Percentiles rank a stretch among this genome's conserved stretches.
Conservation (phyloP, 1,140 invertebrate genomes). For the Lordiphosa stackelbergi region DNA sequence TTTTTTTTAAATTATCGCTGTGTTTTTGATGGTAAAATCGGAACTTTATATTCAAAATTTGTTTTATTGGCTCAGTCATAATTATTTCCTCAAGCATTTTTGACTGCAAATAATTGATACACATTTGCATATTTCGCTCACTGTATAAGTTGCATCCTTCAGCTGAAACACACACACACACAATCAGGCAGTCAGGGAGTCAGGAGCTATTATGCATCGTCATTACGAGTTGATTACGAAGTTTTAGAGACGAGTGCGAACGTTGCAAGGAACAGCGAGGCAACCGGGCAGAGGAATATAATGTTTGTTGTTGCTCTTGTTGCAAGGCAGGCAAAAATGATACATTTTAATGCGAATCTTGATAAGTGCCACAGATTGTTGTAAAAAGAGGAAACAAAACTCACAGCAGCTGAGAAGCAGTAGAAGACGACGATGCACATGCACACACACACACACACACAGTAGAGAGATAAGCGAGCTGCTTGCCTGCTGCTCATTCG, state of each 20-base stretch:
- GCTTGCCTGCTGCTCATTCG: slow-evolving; percentile 51
- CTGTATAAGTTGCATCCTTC: slow-evolving; percentile 40
- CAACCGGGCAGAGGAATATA: slow-evolving; percentile 4
- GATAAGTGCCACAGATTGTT: slow-evolving; percentile 71
- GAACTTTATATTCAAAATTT: no score
- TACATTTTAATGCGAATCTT: slow-evolving; percentile 77
- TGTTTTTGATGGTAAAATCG: no score
- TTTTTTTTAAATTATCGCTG: no score
- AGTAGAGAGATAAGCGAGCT: slow-evolving; percentile 35
- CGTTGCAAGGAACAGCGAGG: slow-evolving; percentile 17
- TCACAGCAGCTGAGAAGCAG: slow-evolving; percentile 31
- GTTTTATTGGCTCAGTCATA: no score
- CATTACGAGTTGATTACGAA: slow-evolving; percentile 75
- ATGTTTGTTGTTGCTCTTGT: slow-evolving; percentile 37
- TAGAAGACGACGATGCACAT: slow-evolving; percentile 34
- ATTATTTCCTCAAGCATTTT: no score
- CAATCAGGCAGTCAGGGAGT: slow-evolving; percentile 40
- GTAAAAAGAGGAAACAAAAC: slow-evolving; percentile 64
- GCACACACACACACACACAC: slow-evolving; percentile 41
- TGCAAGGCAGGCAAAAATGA: slow-evolving; percentile 70
- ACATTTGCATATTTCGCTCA: slow-evolving; percentile 8
- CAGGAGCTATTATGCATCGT: slow-evolving; percentile 67
- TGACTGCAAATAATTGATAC: no score
- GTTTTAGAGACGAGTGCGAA: slow-evolving; percentile 57
- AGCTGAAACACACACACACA: slow-evolving; percentile 10